Percentiles rank a stretch among this genome's conserved stretches.
phyloP scores from a whole-genome alignment of 2,888 invertebrate species.

The Scaptomyza tumidula region DNA sequence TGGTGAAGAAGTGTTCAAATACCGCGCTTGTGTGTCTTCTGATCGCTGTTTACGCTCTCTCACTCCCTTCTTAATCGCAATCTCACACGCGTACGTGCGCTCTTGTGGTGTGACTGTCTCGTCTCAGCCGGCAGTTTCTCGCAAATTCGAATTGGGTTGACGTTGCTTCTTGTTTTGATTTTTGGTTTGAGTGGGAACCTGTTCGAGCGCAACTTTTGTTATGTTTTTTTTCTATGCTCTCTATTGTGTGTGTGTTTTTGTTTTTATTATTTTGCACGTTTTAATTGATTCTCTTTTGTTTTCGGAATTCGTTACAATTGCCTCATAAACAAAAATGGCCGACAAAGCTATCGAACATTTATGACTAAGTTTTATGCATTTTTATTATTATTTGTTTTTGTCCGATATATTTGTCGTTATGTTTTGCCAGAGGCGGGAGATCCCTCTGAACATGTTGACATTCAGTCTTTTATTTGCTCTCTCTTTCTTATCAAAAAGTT shows the following conservation, averaged over 20 bases:
- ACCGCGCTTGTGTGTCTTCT: constrained; percentile 33
- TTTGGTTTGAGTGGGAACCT: constrained; percentile 10
- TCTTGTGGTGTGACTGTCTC: constrained; percentile 7
- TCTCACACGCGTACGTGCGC: not conserved
- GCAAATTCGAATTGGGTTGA: constrained; percentile 41
- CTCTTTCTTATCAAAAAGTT: constrained; percentile 21
- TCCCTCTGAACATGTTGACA: constrained; percentile 15
- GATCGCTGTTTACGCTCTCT: constrained; percentile 18
- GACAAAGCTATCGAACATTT: constrained; percentile 44
- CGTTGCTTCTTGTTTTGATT: constrained; percentile 35
- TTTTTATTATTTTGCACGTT: constrained; percentile 42
- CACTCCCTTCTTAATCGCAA: constrained; percentile 13
- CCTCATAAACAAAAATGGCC: constrained; percentile 56
- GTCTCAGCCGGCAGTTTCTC: constrained; percentile 44
- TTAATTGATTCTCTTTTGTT: constrained; percentile 71
- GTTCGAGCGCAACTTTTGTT: constrained; percentile 28
- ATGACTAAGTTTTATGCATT: constrained; percentile 24
- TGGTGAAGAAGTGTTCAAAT: constrained; percentile 22
- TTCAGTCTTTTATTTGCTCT: constrained; percentile 17
- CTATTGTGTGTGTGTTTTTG: not conserved
- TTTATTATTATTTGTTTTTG: constrained; percentile 16
- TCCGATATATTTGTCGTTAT: constrained; percentile 9
- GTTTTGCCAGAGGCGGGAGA: not conserved
- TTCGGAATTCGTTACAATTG: constrained; percentile 66
- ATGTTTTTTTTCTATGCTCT: constrained; percentile 32